A percentile compares a stretch with the other conserved stretches of the same genome.
These are phyloP conservation scores for Drosophila aldrichi DNA, from an alignment of 2,888 invertebrate genomes.

Conservation along the genomic window DNA sequence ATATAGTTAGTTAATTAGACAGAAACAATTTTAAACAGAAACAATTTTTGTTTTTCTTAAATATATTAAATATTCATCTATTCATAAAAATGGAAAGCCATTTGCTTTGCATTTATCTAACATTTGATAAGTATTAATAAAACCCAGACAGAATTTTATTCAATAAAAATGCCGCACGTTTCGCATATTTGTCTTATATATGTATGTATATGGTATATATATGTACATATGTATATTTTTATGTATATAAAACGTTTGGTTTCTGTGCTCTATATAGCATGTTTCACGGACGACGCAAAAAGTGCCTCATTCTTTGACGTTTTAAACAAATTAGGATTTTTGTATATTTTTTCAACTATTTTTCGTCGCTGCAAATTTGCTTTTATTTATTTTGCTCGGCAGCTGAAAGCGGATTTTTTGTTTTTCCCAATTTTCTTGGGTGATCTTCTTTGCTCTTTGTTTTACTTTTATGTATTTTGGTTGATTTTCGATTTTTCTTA, in stretches of 20 bases:
- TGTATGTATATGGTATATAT: not conserved
- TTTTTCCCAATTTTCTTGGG: constrained; percentile 40
- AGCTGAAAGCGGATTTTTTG: constrained; percentile 56
- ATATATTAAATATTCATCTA: not conserved
- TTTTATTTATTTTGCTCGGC: constrained; percentile 69
- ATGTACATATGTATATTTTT: not conserved
- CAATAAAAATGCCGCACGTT: constrained; percentile 32
- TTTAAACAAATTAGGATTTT: constrained; percentile 59
- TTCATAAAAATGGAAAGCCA: constrained; percentile 9
- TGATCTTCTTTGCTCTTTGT: constrained; percentile 8
- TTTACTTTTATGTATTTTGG: constrained; percentile 17
- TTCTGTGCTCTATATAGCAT: constrained; percentile 36
- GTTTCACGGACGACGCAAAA: constrained; percentile 67
- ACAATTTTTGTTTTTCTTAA: not conserved
- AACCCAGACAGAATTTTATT: constrained; percentile 37
- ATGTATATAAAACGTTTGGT: constrained; percentile 9
- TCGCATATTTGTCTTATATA: constrained; percentile 1
- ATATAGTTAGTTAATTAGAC: not conserved
- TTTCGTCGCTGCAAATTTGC: constrained; percentile 40
- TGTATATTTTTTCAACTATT: constrained; percentile 47
- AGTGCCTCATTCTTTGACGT: constrained; percentile 66
- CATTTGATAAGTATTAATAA: constrained; percentile 27
- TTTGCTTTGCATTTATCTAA: constrained; percentile 22
- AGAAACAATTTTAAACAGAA: not conserved
- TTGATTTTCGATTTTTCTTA: constrained; percentile 46